These are phyloP conservation scores for Hofmannophila pseudospretella DNA, from an alignment of 2,888 invertebrate species.

Conservation along the genomic window DNA sequence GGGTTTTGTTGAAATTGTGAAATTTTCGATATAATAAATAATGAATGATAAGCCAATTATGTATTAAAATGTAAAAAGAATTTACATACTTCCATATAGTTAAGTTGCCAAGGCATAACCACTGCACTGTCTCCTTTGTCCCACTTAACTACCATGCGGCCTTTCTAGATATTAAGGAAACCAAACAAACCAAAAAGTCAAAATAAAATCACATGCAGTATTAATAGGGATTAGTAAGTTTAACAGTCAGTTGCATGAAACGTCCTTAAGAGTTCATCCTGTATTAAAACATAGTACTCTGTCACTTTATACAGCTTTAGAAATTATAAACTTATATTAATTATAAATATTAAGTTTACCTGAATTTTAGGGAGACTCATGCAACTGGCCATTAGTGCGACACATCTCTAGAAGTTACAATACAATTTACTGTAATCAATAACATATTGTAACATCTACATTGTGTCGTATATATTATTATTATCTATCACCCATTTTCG, in stretches of 20 bases:
- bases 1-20: too few species aligned
- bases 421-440: too few species aligned
- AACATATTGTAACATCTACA: slow-evolving; percentile 3
- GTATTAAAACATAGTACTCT: neutral
- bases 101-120: slow-evolving; percentile 73
- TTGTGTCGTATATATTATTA: too few species aligned
- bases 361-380: too few species aligned
- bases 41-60: neutral
- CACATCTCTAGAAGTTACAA: too few species aligned
- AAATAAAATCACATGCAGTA: slow-evolving; percentile 58
- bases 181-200: slow-evolving; percentile 61
- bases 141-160: slow-evolving; percentile 78
- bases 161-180: slow-evolving; percentile 59
- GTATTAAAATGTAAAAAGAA: slow-evolving; percentile 29
- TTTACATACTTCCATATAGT: slow-evolving; percentile 65
- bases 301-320: neutral
- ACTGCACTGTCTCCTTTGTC: slow-evolving; percentile 70
- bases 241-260: too few species aligned
- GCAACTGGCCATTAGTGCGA: too few species aligned
- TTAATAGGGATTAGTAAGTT: slow-evolving; percentile 10
- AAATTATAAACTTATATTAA: too few species aligned
- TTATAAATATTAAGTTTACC: too few species aligned
- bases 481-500: too few species aligned
- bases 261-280: too few species aligned
- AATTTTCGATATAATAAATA: too few species aligned